Conservation (phyloP, 2,113 vertebrate genomes). For the Cichladusa arquata region DNA sequence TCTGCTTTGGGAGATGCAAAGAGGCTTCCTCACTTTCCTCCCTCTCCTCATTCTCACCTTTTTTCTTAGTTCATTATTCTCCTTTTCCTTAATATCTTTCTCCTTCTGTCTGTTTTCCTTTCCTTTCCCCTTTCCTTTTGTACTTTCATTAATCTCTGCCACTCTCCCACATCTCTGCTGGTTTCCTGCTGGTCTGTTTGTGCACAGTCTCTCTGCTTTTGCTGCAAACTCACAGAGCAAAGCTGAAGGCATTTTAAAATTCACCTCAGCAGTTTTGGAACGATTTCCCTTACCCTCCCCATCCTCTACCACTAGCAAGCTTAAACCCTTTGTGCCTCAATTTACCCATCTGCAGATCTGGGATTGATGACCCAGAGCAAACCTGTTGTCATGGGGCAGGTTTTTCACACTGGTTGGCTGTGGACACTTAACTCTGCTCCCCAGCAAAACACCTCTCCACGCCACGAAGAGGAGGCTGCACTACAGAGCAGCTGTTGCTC, state of each 20-base stretch:
- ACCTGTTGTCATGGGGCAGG: not conserved
- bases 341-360: not conserved
- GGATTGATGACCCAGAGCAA: not conserved
- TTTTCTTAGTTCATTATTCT: not conserved
- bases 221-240: not conserved
- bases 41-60: not conserved
- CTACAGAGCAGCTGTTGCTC: not conserved
- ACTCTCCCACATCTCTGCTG: rapidly evolving
- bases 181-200: not conserved
- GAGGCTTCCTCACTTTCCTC: not conserved
- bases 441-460: not conserved
- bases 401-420: not conserved
- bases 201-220: not conserved
- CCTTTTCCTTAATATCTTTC: not conserved
- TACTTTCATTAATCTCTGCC: not conserved
- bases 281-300: not conserved
- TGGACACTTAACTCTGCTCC: not conserved
- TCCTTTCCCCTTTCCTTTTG: not conserved
- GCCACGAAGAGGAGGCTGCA: not conserved
- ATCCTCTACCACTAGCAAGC: not conserved
- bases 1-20: rapidly evolving
- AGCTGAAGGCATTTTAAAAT: not conserved
- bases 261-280: not conserved
- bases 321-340: not conserved
- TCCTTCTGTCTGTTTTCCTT: not conserved